Conservation (phyloP, 2,888 invertebrate genomes). For the Hipparchia semele region DNA sequence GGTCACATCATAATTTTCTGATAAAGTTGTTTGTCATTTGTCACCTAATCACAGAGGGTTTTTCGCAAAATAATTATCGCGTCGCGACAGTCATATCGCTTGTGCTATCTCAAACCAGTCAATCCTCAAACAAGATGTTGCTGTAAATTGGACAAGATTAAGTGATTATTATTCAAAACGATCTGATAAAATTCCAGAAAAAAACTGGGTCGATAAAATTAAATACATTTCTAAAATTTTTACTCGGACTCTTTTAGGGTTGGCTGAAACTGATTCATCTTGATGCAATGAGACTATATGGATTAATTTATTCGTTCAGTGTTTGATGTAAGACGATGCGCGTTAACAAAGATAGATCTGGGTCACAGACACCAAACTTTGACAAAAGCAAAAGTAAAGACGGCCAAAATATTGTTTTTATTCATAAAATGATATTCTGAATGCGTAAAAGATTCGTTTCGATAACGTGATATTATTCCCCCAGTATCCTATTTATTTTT, state of each 20-base stretch:
- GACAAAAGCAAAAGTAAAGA: background rate
- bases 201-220: too few species aligned
- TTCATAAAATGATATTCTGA: background rate
- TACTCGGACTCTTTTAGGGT: too few species aligned
- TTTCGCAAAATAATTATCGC: background rate
- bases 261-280: background rate
- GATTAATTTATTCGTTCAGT: too few species aligned
- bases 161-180: background rate
- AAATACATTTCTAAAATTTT: too few species aligned
- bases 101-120: background rate
- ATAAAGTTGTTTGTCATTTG: background rate
- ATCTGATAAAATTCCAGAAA: background rate
- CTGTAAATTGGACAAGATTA: background rate
- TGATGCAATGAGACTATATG: too few species aligned
- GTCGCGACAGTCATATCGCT: constrained; percentile 1
- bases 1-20: background rate
- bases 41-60: background rate
- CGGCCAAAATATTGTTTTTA: constrained; percentile 3
- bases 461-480: constrained; percentile 1
- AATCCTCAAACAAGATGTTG: background rate
- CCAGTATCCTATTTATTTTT: background rate
- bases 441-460: background rate
- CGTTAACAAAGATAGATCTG: too few species aligned
- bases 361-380: too few species aligned
- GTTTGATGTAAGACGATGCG: too few species aligned